These are phyloP conservation scores for Rhombomys opimus DNA, from an alignment of 2,113 vertebrate species.

Conservation along the genomic window DNA sequence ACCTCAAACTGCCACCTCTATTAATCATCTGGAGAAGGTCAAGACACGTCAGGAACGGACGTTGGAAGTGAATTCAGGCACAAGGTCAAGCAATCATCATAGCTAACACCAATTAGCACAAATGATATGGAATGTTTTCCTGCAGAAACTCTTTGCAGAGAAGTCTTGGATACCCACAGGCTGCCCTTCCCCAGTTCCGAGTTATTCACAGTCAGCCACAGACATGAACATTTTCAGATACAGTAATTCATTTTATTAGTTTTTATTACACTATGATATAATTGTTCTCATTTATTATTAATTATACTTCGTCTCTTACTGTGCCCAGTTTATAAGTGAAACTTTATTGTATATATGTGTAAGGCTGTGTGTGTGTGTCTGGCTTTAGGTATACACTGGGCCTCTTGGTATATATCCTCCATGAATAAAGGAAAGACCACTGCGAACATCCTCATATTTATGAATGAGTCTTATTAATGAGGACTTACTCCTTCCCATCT, in stretches of 20 bases:
- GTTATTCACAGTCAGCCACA: neutral
- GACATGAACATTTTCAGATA: neutral
- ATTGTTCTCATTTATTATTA: neutral
- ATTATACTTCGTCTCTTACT: neutral
- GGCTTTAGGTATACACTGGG: neutral
- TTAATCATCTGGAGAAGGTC: constrained; percentile 18
- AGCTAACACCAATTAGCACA: neutral
- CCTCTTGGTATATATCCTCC: neutral
- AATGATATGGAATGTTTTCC: neutral
- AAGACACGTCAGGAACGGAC: neutral
- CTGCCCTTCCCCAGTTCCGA: neutral
- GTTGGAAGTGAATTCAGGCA: neutral
- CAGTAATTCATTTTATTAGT: neutral
- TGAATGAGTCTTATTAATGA: neutral
- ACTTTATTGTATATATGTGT: neutral
- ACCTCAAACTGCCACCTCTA: constrained; percentile 3
- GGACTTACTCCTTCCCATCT: neutral
- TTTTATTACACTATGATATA: neutral
- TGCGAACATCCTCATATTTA: neutral
- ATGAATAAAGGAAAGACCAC: neutral
- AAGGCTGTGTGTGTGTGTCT: neutral
- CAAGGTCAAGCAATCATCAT: constrained; percentile 21
- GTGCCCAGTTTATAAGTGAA: neutral
- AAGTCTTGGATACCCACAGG: neutral
- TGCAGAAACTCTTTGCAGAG: neutral